phyloP scores from a whole-genome alignment of 2,113 vertebrate genomes.

The Vidua chalybeata region DNA sequence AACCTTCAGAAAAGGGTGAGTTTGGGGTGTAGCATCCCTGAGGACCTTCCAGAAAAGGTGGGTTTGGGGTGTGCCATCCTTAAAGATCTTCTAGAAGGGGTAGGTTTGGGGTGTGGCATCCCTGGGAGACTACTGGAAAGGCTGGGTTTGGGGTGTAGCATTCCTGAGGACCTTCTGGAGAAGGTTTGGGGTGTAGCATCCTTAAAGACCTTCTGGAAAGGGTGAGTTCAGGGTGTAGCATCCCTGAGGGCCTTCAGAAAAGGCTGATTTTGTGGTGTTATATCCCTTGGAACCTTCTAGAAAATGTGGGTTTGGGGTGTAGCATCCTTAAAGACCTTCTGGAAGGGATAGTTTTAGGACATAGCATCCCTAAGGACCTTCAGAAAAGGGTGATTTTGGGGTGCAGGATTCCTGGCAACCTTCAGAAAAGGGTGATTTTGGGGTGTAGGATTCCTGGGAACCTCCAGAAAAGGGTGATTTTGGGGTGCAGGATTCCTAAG shows the following conservation, averaged over 20 bases:
- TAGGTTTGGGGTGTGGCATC: fast-evolving
- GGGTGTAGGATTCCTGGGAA: too few species aligned
- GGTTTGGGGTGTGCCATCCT: fast-evolving
- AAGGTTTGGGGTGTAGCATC: fast-evolving
- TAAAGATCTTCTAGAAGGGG: too few species aligned
- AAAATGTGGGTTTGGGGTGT: not conserved
- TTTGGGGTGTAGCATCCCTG: not conserved
- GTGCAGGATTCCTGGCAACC: fast-evolving
- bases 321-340: too few species aligned
- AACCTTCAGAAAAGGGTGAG: fast-evolving
- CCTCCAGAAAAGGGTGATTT: too few species aligned
- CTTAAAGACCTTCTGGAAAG: not conserved
- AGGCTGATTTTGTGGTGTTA: not conserved
- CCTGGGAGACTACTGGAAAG: too few species aligned
- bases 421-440: too few species aligned
- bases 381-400: fast-evolving
- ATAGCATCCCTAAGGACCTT: too few species aligned
- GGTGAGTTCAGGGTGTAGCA: not conserved
- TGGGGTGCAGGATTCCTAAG: fast-evolving
- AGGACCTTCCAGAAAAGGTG: too few species aligned
- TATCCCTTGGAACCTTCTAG: not conserved
- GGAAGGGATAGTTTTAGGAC: too few species aligned
- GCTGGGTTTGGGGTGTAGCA: not conserved
- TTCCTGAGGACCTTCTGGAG: fast-evolving
- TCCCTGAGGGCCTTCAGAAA: too few species aligned